Percentiles rank a stretch among this genome's conserved stretches.
Conservation (phyloP, 2,797 vertebrate species). For the Bufotes viridis region DNA sequence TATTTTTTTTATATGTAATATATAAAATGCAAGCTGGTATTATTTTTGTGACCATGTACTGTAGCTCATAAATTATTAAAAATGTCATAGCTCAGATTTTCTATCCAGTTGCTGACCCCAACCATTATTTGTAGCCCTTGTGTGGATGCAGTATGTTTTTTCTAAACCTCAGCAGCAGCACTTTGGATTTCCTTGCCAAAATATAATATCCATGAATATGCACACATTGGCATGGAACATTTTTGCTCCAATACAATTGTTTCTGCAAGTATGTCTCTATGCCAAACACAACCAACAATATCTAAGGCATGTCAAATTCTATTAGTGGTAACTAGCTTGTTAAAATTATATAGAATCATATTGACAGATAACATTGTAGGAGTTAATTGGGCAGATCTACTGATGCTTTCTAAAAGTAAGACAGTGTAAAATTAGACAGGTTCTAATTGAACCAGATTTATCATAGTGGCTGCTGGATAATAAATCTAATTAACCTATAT, state of each 20-base stretch:
- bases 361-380: no score
- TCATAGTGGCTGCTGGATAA: no score
- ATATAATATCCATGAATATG: no score
- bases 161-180: not conserved
- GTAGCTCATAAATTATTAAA: constrained; percentile 10
- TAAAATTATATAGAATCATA: no score
- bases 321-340: not conserved
- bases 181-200: not conserved
- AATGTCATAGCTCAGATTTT: not conserved
- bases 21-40: not conserved
- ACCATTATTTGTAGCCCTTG: not conserved
- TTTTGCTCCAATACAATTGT: not conserved
- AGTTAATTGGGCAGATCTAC: no score
- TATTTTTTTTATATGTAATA: not conserved
- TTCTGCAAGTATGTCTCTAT: not conserved
- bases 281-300: not conserved
- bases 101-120: not conserved
- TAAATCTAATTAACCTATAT: no score
- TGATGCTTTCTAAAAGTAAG: no score
- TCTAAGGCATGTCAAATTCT: not conserved
- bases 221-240: not conserved
- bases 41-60: not conserved
- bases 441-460: no score
- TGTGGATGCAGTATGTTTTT: not conserved
- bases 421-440: no score